Base-by-base conservation (phyloP, 2,888 invertebrate species). In the Amblyjoppa fuscipennis region DNA sequence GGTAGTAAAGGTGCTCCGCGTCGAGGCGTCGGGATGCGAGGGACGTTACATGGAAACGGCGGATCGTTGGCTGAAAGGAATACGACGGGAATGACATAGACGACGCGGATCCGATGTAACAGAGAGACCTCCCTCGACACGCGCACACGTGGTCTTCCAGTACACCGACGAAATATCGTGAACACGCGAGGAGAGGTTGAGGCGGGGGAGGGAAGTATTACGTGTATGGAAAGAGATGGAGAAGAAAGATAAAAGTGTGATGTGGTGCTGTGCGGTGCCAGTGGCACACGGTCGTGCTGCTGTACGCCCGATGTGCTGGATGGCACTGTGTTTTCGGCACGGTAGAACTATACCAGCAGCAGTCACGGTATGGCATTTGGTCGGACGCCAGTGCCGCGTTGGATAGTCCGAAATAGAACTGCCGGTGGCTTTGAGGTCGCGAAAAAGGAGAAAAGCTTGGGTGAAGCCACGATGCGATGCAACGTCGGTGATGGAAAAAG, bases 341-440 rank as follows among this genome's bases (percentile, higher is more conserved):
- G 71, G 41, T 64, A 70, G 78, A 70, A 71, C 59, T 38, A 71
- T 59, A 69, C 73, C 31, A 49, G 51, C 64, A 59, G 28, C 45
- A 41, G 51, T 69, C 49, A 73, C 51, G 74, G 83, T 34, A 70
- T 79, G 88, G 85, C 89, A 91, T 92, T 93, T 93, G 93, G 93
- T 93, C 90, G 89, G 86, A 89, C 91, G 93, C 92, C 93, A 93
- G 92, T 90, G 87, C 83, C 85, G 91, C 89, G 89, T 90, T 90
- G 90, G 90, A 91, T 90, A 89, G 91, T 89, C 91, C 90, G 85
- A 93, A 93, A 93, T 92, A 93, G 93, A 91, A 92, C 90, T 89
- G 75, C 74, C 66, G 83, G 74, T 75, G 90, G 92, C 91, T 92
- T 92, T 91, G 93, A 92, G 93, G 91, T 92, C 89, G 89, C 87